phyloP scores from a whole-genome alignment of 2,888 invertebrate species.

The Caenorhabditis plicata region DNA sequence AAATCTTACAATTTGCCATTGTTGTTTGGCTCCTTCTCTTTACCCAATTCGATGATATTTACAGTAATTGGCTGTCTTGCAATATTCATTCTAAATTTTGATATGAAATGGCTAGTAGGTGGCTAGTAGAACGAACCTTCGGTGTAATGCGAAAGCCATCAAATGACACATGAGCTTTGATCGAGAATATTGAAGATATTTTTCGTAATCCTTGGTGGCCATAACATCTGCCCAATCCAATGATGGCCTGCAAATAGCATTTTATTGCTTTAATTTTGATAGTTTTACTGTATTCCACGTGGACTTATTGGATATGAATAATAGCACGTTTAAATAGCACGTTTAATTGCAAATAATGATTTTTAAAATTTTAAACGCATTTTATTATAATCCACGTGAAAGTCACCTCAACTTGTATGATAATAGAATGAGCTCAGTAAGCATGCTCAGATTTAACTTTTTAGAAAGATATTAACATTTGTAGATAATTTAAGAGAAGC shows the following conservation, averaged over 20 bases:
- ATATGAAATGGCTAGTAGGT: background rate
- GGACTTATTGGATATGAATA: too few species aligned
- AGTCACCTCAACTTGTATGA: too few species aligned
- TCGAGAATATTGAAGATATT: conserved; percentile 63
- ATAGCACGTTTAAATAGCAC: too few species aligned
- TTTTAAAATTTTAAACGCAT: too few species aligned
- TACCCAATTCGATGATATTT: conserved; percentile 50
- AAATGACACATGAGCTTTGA: conserved; percentile 64
- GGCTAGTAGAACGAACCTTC: conserved; percentile 23
- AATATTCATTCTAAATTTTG: conserved; percentile 39
- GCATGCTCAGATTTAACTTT: too few species aligned
- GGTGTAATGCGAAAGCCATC: conserved; percentile 59
- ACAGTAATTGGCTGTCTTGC: conserved; percentile 35
- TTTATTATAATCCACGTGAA: too few species aligned
- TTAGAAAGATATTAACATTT: too few species aligned
- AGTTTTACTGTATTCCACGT: too few species aligned
- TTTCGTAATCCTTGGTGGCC: conserved; percentile 60
- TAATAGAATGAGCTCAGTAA: too few species aligned
- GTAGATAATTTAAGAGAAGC: too few species aligned
- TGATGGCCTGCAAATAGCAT: conserved; percentile 31
- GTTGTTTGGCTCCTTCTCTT: conserved; percentile 51
- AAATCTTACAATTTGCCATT: conserved; percentile 42
- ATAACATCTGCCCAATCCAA: conserved; percentile 60
- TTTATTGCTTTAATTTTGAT: too few species aligned
- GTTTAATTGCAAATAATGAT: too few species aligned